Evolutionary conservation across 23 tunicate species (phyloP).

Genomic region (Aplidium turbinatum): DNA sequence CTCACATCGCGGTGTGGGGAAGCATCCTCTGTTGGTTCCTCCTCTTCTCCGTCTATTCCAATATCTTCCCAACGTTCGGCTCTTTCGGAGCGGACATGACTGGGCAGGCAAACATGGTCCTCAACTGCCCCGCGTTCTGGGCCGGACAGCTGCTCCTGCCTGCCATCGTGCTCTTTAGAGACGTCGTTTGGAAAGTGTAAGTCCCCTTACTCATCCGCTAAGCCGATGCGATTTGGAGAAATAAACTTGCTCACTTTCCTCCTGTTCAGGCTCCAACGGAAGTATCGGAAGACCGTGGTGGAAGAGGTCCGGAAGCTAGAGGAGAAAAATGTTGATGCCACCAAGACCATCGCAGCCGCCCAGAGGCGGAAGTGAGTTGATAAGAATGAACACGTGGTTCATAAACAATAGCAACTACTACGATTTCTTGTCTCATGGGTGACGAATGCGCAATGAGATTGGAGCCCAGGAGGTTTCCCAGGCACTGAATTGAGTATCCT

Average conservation of each 20-base stretch:
- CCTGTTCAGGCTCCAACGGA: slow-evolving; percentile 30
- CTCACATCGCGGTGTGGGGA: slow-evolving; percentile 82
- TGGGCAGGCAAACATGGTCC: slow-evolving; percentile 71
- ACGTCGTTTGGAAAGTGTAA: slow-evolving; percentile 92
- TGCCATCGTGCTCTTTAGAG: slow-evolving; percentile 56
- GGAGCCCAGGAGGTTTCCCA: no score
- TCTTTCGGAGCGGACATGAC: slow-evolving; percentile 74
- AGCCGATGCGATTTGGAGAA: not conserved
- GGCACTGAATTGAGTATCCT: no score
- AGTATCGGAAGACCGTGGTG: slow-evolving; percentile 31
- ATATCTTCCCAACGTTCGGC: slow-evolving; percentile 70
- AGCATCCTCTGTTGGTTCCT: slow-evolving; percentile 77
- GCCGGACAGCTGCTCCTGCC: slow-evolving; percentile 71
- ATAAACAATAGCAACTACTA: not conserved
- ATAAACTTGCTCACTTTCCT: not conserved
- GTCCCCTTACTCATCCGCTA: no score
- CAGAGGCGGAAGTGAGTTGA: no score
- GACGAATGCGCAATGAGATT: no score
- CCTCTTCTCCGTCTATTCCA: slow-evolving; percentile 61
- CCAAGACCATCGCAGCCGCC: not conserved
- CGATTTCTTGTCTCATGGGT: not conserved
- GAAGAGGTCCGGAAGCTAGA: slow-evolving; percentile 57
- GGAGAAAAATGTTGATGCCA: not conserved
- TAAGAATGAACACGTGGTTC: not conserved
- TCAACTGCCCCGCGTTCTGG: slow-evolving; percentile 71